A percentile compares a stretch with the other conserved stretches of the same genome.
phyloP scores from a whole-genome alignment of 2,797 vertebrate genomes.

The Pelodytes ibericus region DNA sequence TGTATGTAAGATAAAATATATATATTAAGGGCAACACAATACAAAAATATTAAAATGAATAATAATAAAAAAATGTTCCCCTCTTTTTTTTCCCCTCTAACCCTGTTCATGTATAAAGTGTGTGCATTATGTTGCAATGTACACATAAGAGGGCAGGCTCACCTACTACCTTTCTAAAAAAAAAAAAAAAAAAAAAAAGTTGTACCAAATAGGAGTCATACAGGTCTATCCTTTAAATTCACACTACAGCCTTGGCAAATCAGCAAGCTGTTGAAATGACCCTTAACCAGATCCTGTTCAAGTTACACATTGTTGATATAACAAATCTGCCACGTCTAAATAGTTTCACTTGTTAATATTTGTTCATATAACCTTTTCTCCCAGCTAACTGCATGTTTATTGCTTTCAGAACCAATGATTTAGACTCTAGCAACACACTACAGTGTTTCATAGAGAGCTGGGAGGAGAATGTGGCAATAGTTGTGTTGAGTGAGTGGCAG shows the following conservation, averaged over 20 bases:
- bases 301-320: conserved; percentile 56
- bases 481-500: conserved; percentile 47
- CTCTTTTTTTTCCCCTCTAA: too few relatives aligned
- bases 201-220: conserved; percentile 37
- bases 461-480: conserved; percentile 26
- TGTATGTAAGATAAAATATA: not conserved
- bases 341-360: conserved; percentile 56
- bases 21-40: too few relatives aligned
- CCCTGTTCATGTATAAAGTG: too few relatives aligned
- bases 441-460: conserved; percentile 24
- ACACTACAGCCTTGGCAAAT: conserved; percentile 38
- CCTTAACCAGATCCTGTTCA: conserved; percentile 50
- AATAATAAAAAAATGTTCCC: too few relatives aligned
- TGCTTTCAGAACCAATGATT: conserved; percentile 37
- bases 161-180: too few relatives aligned
- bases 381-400: conserved; percentile 49
- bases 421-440: conserved; percentile 2
- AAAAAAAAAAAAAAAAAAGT: too few relatives aligned
- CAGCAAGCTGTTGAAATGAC: conserved; percentile 53
- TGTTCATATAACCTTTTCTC: conserved; percentile 52
- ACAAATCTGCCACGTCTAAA: conserved; percentile 52
- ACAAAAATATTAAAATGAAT: too few relatives aligned
- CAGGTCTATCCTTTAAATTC: conserved; percentile 44
- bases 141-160: too few relatives aligned
- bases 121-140: not conserved